Evolutionary conservation across 2,797 vertebrate genomes (phyloP), one percentile per base, ranked within the genome.

Genomic region (Podarcis lilfordi): DNA sequence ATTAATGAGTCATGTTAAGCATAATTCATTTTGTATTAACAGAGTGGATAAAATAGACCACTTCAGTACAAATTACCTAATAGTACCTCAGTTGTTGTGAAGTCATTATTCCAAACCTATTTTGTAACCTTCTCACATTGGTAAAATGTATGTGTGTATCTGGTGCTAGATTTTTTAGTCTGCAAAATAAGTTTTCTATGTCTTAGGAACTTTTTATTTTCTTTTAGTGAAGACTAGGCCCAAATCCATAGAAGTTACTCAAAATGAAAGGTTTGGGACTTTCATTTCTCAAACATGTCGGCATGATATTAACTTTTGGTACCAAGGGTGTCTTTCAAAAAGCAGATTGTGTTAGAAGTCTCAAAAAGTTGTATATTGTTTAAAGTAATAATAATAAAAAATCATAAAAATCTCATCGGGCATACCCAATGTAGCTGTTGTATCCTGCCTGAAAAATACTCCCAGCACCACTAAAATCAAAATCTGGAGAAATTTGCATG

Each of bases 1-100:
- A 69, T 83, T 83, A 84, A 84, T 43, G 10, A 59, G n/a, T 37
- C 45, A 71, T 81, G 89, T 85, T 66, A 77, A 85, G 13, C 32
- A 85, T 40, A 77, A 64, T 85, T 64, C 55, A 43, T 45, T 50
- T 35, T 35, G 40, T 59, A 68, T 79, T 86, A 78, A 35, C 29
- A 43, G 29, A 68, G 50, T 78, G 37, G 19, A 64, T 68, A 45
- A 68, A 86, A 29, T n/a, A 64, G 50, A 45, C 19, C 13, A 59
- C 50, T 76, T 85, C 50, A 37, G 13, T 66, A 61, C 25, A 85
- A 76, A 85, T 74, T 75, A 84, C 83, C 75, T 84, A 43, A 76
- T 64, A 64, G 72, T 15, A 76, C 7, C 21, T 40, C 11, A 50
- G 11, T 50, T 50, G 50, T 50, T 50, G 50, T 76, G 35, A 29